Evolutionary conservation across 2,797 vertebrate genomes (phyloP).

Genomic region (Lophotriccus pileatus): DNA sequence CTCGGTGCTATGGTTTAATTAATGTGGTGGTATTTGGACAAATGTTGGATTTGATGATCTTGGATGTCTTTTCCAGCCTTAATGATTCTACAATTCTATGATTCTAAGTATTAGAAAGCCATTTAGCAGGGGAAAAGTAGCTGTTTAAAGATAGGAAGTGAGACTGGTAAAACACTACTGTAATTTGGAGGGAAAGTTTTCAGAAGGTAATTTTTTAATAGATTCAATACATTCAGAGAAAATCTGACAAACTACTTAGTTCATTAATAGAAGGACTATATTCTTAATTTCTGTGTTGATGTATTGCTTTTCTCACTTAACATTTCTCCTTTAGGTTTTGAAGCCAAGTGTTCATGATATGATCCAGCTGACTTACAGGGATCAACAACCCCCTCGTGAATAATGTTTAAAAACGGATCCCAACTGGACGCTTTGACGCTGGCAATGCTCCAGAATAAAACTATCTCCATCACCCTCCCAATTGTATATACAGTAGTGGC

Average conservation of each 20-base stretch:
- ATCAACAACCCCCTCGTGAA: neutral
- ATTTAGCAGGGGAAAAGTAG: neutral
- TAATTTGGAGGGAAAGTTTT: neutral
- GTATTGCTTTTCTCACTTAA: neutral
- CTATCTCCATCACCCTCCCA: slow-evolving; percentile 72
- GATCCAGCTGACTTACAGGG: neutral
- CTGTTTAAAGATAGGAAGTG: neutral
- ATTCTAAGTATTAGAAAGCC: neutral
- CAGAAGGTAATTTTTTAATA: neutral
- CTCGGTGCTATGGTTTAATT: neutral
- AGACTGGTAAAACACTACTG: neutral
- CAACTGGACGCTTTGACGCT: slow-evolving; percentile 82
- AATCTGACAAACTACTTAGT: neutral
- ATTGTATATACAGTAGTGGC: slow-evolving; percentile 82
- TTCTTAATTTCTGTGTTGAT: neutral
- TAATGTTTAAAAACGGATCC: slow-evolving; percentile 65
- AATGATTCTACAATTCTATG: neutral
- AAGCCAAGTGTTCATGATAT: slow-evolving; percentile 13
- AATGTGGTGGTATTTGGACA: neutral
- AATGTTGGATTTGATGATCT: neutral
- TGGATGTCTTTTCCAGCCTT: neutral
- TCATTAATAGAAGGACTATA: neutral
- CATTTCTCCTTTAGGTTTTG: slow-evolving; percentile 32
- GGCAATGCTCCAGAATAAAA: slow-evolving; percentile 73
- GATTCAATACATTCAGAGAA: neutral